Percentiles rank a stretch among this genome's conserved stretches.
Evolutionary conservation across 2,113 vertebrate species (phyloP).

Genomic region (Aramus guarauna): DNA sequence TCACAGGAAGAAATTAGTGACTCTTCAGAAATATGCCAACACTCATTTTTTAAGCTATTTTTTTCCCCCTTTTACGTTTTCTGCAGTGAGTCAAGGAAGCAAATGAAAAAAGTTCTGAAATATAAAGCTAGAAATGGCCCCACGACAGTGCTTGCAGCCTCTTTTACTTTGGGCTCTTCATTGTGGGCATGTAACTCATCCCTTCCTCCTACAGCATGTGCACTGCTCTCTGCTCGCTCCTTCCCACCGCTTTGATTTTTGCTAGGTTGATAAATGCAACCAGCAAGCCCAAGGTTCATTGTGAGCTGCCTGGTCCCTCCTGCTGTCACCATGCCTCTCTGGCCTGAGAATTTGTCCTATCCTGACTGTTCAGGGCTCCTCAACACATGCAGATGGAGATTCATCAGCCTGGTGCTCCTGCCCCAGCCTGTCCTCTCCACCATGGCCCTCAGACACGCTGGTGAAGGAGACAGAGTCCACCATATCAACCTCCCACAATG

Average conservation of each 20-base stretch:
- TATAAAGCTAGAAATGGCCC: background rate
- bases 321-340: background rate
- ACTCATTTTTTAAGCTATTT: background rate
- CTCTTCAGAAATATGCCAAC: background rate
- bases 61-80: background rate
- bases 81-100: background rate
- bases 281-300: background rate
- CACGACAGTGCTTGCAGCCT: accelerated
- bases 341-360: background rate
- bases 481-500: too few species aligned
- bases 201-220: background rate
- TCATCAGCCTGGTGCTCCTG: background rate
- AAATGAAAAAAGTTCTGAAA: background rate
- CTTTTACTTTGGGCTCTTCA: background rate
- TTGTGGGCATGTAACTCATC: too few species aligned
- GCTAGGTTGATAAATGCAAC: accelerated
- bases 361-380: background rate
- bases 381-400: background rate
- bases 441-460: background rate
- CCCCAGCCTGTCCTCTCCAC: background rate
- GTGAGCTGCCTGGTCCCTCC: background rate
- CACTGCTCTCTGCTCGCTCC: background rate
- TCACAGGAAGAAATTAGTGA: background rate
- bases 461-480: background rate
- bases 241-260: background rate